These are phyloP conservation scores for Andrena bicolor DNA, from an alignment of 2,888 invertebrate species.

Conservation along the genomic window DNA sequence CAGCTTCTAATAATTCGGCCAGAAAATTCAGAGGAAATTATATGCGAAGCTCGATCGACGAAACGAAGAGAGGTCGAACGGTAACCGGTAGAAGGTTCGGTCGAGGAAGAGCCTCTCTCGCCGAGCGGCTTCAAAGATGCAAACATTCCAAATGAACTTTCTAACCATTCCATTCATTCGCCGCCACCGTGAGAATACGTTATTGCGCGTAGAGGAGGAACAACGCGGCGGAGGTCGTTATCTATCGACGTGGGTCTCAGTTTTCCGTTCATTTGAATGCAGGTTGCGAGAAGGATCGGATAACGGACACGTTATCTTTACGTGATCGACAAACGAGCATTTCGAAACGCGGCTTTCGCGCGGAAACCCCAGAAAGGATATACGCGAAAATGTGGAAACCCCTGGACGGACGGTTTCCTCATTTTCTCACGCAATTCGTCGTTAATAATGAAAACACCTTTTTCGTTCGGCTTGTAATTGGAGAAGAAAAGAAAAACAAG, in stretches of 20 bases:
- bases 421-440: neutral
- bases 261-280: conserved; percentile 63
- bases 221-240: conserved; percentile 40
- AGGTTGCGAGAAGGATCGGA: conserved; percentile 38
- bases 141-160: conserved; percentile 59
- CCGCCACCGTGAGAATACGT: conserved; percentile 47
- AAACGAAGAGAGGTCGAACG: neutral
- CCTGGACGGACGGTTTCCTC: neutral
- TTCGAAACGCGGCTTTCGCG: conserved; percentile 57
- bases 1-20: too few species aligned
- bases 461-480: too few species aligned
- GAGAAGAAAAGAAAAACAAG: too few species aligned
- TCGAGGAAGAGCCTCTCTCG: neutral
- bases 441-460: too few species aligned
- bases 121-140: conserved; percentile 29
- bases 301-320: conserved; percentile 64
- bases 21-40: too few species aligned
- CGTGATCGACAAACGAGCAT: conserved; percentile 60
- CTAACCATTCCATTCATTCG: conserved; percentile 57
- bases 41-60: neutral
- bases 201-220: conserved; percentile 25
- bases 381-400: conserved; percentile 30
- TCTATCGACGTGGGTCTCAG: conserved; percentile 49
- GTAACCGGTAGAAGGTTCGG: neutral
- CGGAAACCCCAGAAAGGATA: conserved; percentile 48